A percentile compares a stretch with the other conserved stretches of the same genome.
phyloP scores from a whole-genome alignment of 2,113 vertebrate genomes.

The Mesitornis unicolor region DNA sequence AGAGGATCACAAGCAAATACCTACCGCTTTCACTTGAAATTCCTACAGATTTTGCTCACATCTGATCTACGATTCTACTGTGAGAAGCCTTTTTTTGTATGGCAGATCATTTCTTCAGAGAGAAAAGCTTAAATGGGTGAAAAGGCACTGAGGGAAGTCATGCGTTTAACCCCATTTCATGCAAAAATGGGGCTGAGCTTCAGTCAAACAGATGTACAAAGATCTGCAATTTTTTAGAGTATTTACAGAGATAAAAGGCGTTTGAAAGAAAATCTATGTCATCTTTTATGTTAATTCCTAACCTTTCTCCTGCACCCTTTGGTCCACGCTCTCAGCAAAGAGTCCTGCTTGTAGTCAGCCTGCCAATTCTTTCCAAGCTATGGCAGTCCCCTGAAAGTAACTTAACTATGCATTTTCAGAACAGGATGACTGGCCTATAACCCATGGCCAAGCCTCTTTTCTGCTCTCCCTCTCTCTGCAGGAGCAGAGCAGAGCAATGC shows the following conservation, averaged over 20 bases:
- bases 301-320: not conserved
- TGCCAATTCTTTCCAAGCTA: not conserved
- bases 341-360: not conserved
- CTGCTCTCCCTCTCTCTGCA: not conserved
- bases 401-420: not conserved
- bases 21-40: not conserved
- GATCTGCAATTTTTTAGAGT: not conserved
- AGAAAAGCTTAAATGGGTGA: not conserved
- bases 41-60: not conserved
- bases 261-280: not conserved
- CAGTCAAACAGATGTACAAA: not conserved
- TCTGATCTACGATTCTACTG: not conserved
- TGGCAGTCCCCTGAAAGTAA: not conserved
- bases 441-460: not conserved
- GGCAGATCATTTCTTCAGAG: not conserved
- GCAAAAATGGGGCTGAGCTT: not conserved
- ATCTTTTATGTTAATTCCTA: not conserved
- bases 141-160: not conserved
- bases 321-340: not conserved
- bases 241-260: not conserved
- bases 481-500: not conserved
- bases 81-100: not conserved
- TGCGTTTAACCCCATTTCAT: not conserved
- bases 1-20: not conserved
- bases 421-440: fast-evolving